Percentiles rank a stretch among this genome's conserved stretches.
Conservation (phyloP, 2,113 vertebrate species). For the Cephalopholis sonnerati region DNA sequence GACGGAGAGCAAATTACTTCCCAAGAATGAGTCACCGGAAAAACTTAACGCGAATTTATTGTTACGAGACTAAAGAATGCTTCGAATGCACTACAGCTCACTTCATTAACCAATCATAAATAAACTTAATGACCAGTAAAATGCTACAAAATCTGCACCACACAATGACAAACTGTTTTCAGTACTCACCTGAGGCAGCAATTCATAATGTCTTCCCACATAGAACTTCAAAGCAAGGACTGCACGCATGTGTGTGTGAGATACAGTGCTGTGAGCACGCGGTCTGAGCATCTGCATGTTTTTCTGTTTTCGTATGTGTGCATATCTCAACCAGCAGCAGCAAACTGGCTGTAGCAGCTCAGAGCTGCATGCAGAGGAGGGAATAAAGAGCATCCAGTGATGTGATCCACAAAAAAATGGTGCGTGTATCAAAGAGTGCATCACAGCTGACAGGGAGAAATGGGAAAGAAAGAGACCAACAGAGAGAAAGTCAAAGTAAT, state of each 20-base stretch:
- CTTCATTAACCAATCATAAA: slow-evolving; percentile 6
- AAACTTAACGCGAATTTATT: background rate
- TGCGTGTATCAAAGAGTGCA: slow-evolving; percentile 66
- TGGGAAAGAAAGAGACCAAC: slow-evolving; percentile 51
- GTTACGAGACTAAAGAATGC: background rate
- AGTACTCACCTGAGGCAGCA: slow-evolving; percentile 82
- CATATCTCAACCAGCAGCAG: slow-evolving; percentile 63
- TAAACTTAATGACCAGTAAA: slow-evolving; percentile 13
- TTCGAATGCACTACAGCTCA: background rate
- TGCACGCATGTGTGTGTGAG: slow-evolving; percentile 25
- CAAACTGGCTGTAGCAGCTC: slow-evolving; percentile 73
- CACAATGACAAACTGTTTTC: slow-evolving; percentile 2
- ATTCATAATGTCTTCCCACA: slow-evolving; percentile 68
- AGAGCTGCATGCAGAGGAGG: slow-evolving; percentile 78
- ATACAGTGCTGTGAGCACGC: slow-evolving; percentile 15
- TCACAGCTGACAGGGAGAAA: slow-evolving; percentile 58
- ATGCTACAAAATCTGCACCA: slow-evolving; percentile 4
- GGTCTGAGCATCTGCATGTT: slow-evolving; percentile 42
- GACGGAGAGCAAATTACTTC: slow-evolving; percentile 18
- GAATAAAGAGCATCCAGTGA: slow-evolving; percentile 72
- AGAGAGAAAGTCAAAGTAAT: slow-evolving; percentile 58
- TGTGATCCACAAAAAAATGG: slow-evolving; percentile 55
- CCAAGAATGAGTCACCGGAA: background rate
- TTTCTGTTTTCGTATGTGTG: slow-evolving; percentile 43
- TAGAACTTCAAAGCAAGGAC: slow-evolving; percentile 50